Evolutionary conservation across 2,113 vertebrate species (phyloP).

Genomic region (Thinocorus orbignyianus): DNA sequence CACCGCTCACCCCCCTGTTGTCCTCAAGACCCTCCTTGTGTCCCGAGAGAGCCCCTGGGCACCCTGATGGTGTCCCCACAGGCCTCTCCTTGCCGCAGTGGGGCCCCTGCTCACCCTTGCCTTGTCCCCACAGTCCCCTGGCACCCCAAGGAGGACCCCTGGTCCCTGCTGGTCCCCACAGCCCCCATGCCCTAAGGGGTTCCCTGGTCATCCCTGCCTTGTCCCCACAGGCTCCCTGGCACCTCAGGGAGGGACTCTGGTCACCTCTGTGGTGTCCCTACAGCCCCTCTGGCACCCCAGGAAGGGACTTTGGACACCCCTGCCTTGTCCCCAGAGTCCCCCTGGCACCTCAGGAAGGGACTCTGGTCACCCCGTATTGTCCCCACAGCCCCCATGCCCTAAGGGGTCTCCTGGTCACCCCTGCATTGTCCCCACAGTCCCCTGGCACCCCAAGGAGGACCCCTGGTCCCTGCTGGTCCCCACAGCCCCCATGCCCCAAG

Average conservation of each 20-base stretch:
- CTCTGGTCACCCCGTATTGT: not conserved
- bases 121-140: too few relatives aligned
- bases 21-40: too few relatives aligned
- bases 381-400: not conserved
- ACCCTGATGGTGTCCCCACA: too few relatives aligned
- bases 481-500: too few relatives aligned
- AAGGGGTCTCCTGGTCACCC: not conserved
- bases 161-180: too few relatives aligned
- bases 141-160: too few relatives aligned
- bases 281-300: too few relatives aligned
- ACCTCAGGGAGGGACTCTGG: too few relatives aligned
- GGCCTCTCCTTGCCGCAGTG: too few relatives aligned
- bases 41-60: not conserved
- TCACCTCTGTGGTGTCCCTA: not conserved
- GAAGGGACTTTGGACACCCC: fast-evolving
- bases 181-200: not conserved
- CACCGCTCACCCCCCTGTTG: fast-evolving
- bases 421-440: not conserved
- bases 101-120: fast-evolving
- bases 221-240: too few relatives aligned
- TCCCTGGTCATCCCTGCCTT: fast-evolving
- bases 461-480: not conserved
- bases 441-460: fast-evolving
- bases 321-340: not conserved
- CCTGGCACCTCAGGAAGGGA: too few relatives aligned